These are phyloP conservation scores for Ridgeia piscesae DNA, from an alignment of 1,140 invertebrate species.

Conservation along the genomic window DNA sequence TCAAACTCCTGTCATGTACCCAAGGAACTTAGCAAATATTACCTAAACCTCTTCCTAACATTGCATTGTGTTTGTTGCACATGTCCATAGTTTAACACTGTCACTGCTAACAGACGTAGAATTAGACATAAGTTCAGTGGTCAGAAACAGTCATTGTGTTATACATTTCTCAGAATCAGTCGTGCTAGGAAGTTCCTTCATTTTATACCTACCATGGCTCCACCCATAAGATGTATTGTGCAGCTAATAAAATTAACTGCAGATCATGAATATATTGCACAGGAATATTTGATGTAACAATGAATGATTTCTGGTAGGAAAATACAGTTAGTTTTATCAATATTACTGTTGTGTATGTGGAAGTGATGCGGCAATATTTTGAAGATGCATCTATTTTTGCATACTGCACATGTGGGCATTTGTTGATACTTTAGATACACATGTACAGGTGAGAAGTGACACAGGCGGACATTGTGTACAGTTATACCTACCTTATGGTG, in stretches of 20 bases:
- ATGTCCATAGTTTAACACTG: neutral
- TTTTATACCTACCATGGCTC: no score
- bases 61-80: neutral
- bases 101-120: neutral
- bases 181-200: no score
- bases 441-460: neutral
- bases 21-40: neutral
- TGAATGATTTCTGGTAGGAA: neutral
- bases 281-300: neutral
- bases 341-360: neutral
- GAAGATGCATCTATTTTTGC: neutral
- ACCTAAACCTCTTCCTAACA: neutral
- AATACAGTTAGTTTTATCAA: neutral
- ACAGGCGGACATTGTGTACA: neutral
- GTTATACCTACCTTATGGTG: no score
- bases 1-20: neutral
- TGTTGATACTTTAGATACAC: neutral
- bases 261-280: neutral
- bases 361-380: neutral
- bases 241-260: neutral
- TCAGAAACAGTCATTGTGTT: no score
- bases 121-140: neutral
- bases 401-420: neutral
- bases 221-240: neutral
- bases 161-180: no score